Evolutionary conservation across 2,113 vertebrate species (phyloP), one percentile per base, ranked within the genome.

Genomic region (Coptodon rendalli): DNA sequence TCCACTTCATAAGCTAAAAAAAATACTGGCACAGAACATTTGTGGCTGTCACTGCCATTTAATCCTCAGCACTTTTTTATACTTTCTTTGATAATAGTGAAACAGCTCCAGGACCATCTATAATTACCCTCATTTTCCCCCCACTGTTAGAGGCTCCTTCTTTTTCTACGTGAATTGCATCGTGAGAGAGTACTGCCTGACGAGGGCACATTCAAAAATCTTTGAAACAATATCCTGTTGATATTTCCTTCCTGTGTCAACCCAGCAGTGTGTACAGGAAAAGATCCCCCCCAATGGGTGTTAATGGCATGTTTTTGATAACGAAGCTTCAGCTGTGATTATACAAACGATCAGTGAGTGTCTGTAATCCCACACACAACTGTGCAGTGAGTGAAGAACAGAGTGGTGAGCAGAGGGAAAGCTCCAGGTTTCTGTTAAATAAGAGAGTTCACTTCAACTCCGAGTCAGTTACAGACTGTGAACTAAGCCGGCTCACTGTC

Each of bases 281-380:
- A 27, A 0, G 7, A 24, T 43, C 1, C 2, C 13, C 3, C 66
- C 38, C 13, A 45, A 27, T 45, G 22, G 66, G 9, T 73, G 22
- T 45, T 73, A 73, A 2, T 45, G 38, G 22, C 38, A 27, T 45
- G 38, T 73, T 9, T 24, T 45, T 27, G 22, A 73, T 73, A 43
- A 73, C 8, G 9, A 27, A 45, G 68, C 40, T 45, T 36, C 59
- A 63, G 17, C 59, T 36, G 59, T 63, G 59, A 63, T 63, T 7
- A 3, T 36, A 63, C 31, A 66, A 66, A 7, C 2, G 6, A 38
- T 38, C 61, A 38, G 34, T 66, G 61, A 38, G 61, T 0, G 34
- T 38, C 34, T 22, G 61, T 22, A 38, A 1, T 0, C 2, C 0
- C 17, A 66, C 34, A 13, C 34, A 66, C 10, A 66, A 0, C 16